Conservation (phyloP, 2,113 vertebrate species). For the Eurypyga helias region DNA sequence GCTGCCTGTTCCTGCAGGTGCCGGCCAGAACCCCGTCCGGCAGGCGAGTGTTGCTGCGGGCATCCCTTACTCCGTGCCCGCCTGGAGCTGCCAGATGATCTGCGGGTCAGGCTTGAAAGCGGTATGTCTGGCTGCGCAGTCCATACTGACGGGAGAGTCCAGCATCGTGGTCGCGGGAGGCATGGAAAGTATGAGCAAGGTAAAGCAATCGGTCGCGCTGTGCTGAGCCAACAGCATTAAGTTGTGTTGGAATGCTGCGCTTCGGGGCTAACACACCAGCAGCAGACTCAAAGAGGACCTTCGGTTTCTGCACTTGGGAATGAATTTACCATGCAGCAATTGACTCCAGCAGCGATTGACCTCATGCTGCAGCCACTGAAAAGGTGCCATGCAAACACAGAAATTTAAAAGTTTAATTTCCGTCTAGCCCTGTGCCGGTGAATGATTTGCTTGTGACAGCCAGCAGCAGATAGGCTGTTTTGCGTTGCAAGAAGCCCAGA, state of each 20-base stretch:
- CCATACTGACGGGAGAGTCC: conserved; percentile 85
- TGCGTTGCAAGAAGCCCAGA: not conserved
- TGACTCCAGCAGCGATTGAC: not conserved
- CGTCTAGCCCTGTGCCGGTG: not conserved
- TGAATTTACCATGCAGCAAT: not conserved
- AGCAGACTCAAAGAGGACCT: not conserved
- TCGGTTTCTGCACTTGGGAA: not conserved
- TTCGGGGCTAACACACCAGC: not conserved
- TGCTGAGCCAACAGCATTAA: fast-evolving
- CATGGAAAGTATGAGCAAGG: conserved; percentile 98
- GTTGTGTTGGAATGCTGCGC: not conserved
- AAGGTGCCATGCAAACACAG: not conserved
- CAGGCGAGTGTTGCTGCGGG: conserved; percentile 89
- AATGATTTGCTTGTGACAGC: not conserved
- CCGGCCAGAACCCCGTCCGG: conserved; percentile 92
- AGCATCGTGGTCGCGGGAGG: conserved; percentile 92
- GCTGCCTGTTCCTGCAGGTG: conserved; percentile 75
- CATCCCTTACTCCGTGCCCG: conserved; percentile 88
- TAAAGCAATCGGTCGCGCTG: not conserved
- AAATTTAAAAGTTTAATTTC: not conserved
- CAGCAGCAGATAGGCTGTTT: not conserved
- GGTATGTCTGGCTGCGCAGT: conserved; percentile 90
- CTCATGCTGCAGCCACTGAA: not conserved
- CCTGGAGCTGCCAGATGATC: conserved; percentile 98
- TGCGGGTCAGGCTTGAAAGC: conserved; percentile 96